Base-by-base conservation (phyloP, 2,113 vertebrate species). In the Mola mola region DNA sequence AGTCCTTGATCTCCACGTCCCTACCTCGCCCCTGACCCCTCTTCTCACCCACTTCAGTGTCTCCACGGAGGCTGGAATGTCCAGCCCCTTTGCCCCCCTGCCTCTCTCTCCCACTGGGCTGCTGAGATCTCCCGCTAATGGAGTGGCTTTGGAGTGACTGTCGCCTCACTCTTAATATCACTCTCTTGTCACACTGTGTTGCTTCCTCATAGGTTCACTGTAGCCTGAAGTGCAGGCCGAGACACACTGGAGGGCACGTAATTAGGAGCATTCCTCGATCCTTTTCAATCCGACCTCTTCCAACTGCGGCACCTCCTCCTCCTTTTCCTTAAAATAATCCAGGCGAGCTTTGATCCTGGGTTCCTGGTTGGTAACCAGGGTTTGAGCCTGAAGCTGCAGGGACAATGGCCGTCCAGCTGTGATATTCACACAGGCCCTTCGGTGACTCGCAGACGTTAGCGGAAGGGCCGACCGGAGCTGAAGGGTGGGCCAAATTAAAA, bases 241-340 rank as follows among this genome's bases (percentile, higher is more conserved):
- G 61, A 75, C 80, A 55, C 59, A 82, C 71, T 70, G 74, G 81
- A 88, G 83, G 90, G 68, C 88, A 89, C 87, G 87, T 90, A 90
- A 92, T 92, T 90, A 92, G 92, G 90, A 87, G 84, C 89, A 91
- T 92, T 93, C 93, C 94, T 90, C 88, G 75, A 82, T 85, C 83
- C 88, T 88, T 92, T 92, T 90, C 87, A 87, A 90, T 53, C 75
- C 75, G 78, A 72, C 66, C 75, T 57, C 71, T 41, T 61, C 80
- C 50, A 5, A 74, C 65, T 21, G 72, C 19, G 50, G 79, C 83
- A 60, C 82, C 88, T 78, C 84, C 79, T 81, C 71, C 81, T 83
- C 59, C 75, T 78, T 75, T 88, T 79, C 73, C 56, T 68, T 38
- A 73, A 83, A 69, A 69, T 90, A 93, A 94, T 92, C 89, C 90